Conservation (phyloP, 2,888 invertebrate genomes). For the Catonia carolina region DNA sequence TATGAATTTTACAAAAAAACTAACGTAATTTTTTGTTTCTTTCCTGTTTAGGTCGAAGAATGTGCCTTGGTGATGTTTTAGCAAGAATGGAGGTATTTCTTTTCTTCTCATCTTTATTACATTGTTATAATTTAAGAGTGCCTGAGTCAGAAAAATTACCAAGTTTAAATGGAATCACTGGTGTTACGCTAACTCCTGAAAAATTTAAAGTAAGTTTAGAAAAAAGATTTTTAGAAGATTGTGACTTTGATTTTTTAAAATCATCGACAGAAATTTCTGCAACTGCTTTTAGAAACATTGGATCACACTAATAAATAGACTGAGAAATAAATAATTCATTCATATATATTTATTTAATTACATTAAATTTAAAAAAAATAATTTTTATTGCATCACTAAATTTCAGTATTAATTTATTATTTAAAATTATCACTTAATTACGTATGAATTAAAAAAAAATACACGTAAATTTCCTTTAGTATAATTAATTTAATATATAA, state of each 20-base stretch:
- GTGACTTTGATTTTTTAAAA: slow-evolving; percentile 28
- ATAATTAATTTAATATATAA: too few relatives aligned
- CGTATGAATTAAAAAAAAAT: too few relatives aligned
- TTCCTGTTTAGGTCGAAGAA: slow-evolving; percentile 72
- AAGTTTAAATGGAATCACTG: slow-evolving; percentile 71
- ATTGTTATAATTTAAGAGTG: slow-evolving; percentile 66
- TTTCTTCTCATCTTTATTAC: slow-evolving; percentile 77
- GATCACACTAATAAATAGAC: slow-evolving; percentile 26
- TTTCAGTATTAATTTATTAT: too few relatives aligned
- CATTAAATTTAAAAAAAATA: background rate
- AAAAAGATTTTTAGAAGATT: slow-evolving; percentile 28
- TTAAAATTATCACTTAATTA: too few relatives aligned
- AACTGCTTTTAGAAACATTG: slow-evolving; percentile 17
- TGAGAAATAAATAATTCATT: too few relatives aligned
- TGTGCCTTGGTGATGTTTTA: slow-evolving; percentile 83
- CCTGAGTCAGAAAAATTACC: slow-evolving; percentile 67
- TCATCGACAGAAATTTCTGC: slow-evolving; percentile 21
- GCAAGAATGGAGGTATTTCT: slow-evolving; percentile 86
- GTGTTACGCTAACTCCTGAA: slow-evolving; percentile 77
- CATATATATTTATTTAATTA: too few relatives aligned
- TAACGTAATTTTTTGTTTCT: too few relatives aligned
- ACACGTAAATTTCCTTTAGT: too few relatives aligned
- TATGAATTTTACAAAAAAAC: too few relatives aligned
- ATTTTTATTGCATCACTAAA: background rate
- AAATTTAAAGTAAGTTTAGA: slow-evolving; percentile 60